These are phyloP conservation scores for Hirudinaria manillensis DNA, from an alignment of 2,888 invertebrate genomes.

Conservation along the genomic window DNA sequence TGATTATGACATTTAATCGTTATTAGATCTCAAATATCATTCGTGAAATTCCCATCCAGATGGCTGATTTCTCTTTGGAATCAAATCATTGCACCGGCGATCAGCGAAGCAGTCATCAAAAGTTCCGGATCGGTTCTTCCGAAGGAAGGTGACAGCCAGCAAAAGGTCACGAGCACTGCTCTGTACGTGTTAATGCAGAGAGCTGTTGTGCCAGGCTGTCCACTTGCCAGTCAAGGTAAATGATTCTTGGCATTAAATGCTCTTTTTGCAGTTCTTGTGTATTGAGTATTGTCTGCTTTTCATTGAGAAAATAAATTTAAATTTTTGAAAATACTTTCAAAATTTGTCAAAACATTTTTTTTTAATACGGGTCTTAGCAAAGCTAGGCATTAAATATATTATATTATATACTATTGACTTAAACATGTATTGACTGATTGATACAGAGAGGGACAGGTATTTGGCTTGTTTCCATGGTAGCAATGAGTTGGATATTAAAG, in stretches of 20 bases:
- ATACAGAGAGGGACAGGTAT: slow-evolving; percentile 49
- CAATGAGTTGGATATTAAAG: slow-evolving; percentile 49
- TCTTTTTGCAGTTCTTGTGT: neutral
- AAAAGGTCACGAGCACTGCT: slow-evolving; percentile 51
- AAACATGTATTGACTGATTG: no score
- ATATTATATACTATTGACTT: no score
- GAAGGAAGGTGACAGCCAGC: slow-evolving; percentile 44
- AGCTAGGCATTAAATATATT: no score
- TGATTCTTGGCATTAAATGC: neutral
- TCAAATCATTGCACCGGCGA: slow-evolving; percentile 46
- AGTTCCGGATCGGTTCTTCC: slow-evolving; percentile 41
- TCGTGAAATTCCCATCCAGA: slow-evolving; percentile 37
- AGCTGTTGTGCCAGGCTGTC: slow-evolving; percentile 50
- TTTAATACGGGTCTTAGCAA: no score
- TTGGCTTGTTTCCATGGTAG: slow-evolving; percentile 47
- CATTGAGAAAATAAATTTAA: neutral
- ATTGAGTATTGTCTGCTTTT: neutral
- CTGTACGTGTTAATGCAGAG: slow-evolving; percentile 53
- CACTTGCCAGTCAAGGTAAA: slow-evolving; percentile 48
- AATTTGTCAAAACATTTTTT: no score
- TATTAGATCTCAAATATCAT: slow-evolving; percentile 12
- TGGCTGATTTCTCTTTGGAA: slow-evolving; percentile 51
- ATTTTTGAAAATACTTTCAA: no score
- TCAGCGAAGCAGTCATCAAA: slow-evolving; percentile 46
- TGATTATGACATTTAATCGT: slow-evolving; percentile 9